Conservation (phyloP, 2,113 vertebrate genomes). For the Hyperopisus bebe region DNA sequence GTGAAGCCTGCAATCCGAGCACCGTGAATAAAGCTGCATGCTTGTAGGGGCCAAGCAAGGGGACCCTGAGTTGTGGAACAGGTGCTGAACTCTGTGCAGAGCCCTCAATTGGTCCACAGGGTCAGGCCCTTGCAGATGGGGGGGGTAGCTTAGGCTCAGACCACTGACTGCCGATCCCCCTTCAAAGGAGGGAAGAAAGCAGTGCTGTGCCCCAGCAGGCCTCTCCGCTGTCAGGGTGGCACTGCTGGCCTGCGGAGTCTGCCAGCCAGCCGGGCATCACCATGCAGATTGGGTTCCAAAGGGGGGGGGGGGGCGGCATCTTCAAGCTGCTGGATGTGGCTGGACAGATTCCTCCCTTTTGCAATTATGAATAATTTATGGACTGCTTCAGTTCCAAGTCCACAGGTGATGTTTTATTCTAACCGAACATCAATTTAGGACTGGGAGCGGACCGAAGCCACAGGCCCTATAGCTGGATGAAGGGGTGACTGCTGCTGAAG, state of each 20-base stretch:
- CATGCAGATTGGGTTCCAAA: background rate
- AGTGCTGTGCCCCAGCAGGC: background rate
- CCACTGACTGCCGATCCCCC: background rate
- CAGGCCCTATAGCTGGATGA: background rate
- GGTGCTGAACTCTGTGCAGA: background rate
- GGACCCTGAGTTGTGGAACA: background rate
- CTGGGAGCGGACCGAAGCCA: background rate
- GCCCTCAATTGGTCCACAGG: background rate
- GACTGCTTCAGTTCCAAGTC: background rate
- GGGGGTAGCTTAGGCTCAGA: background rate
- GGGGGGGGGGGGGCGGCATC: background rate
- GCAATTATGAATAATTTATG: background rate
- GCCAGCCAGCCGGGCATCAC: background rate
- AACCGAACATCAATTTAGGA: background rate
- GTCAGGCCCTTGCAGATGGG: background rate
- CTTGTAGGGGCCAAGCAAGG: background rate
- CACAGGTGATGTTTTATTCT: background rate
- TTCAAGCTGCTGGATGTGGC: background rate
- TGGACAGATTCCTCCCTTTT: background rate
- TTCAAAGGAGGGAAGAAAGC: background rate
- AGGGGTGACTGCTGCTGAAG: background rate
- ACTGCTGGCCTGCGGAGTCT: background rate
- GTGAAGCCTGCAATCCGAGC: constrained; percentile 24
- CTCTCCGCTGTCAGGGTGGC: background rate
- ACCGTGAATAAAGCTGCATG: background rate